Evolutionary conservation across 1,140 invertebrate genomes (phyloP), one percentile per base, ranked within the genome.

Genomic region (Drosophila albomicans): DNA sequence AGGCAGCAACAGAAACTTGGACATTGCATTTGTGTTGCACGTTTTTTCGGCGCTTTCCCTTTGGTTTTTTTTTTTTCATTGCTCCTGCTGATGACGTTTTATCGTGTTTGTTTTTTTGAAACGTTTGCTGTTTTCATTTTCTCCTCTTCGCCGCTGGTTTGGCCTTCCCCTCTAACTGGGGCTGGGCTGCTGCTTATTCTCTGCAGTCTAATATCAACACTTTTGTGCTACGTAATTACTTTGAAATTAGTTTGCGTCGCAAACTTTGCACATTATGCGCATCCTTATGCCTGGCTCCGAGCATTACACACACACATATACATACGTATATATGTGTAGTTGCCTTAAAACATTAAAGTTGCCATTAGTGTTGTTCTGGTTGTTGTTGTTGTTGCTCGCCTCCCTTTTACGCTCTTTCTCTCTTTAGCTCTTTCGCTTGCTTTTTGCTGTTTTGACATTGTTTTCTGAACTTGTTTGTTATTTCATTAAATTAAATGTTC

Each of bases 181-280:
- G n/a, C 20, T 51, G 13, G 38, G 16, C 25, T 30, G 43, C 52
- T 67, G 65, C 51, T 65, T 65, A 59, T 56, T 70, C 63, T 64
- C 76, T 75, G 84, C 84, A 79, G 80, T 88, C 84, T 87, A 89
- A 89, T 89, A 89, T 89, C 85, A 89, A 89, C 85, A 89, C 85
- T 89, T 89, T 89, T 89, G 86, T 89, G 85, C 85, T 89, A 79
- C 85, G 85, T 89, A 89, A 89, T 89, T 89, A 89, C 85, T 89
- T 89, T 89, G 85, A 89, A 89, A 89, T 89, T 89, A 89, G 85
- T 89, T 89, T 89, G 81, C 85, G 86, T 76, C 86, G 81, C 81
- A 89, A 89, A 89, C 81, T 89, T 89, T 89, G 85, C 81, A 89
- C 85, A 89, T 89, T 89, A 89, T 89, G 85, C 85, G 85, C 85